A percentile compares a stretch with the other conserved stretches of the same genome.
Conservation (phyloP, 2,888 invertebrate genomes). For the Eledona agricola region DNA sequence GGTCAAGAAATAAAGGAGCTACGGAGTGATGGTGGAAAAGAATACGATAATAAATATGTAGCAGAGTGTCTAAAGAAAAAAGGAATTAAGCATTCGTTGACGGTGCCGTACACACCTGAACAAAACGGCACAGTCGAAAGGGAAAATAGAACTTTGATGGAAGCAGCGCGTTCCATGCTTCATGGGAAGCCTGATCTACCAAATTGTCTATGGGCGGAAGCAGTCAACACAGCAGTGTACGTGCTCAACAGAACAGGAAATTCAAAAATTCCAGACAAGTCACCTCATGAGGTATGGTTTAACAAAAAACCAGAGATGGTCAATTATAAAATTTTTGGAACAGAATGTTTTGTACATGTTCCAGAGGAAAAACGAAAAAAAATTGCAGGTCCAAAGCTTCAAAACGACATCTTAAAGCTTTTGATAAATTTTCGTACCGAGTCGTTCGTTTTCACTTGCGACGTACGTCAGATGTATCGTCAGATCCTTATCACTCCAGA, state of each 20-base stretch:
- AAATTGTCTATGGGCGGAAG: constrained; percentile 30
- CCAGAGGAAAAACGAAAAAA: constrained; percentile 41
- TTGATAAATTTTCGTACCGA: too few relatives aligned
- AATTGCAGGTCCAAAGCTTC: too few relatives aligned
- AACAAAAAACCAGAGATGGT: constrained; percentile 23
- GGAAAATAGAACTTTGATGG: constrained; percentile 32
- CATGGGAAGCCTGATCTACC: constrained; percentile 34
- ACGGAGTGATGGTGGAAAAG: constrained; percentile 40
- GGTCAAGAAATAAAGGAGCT: too few relatives aligned
- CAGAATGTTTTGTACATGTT: constrained; percentile 41
- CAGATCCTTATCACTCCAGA: too few relatives aligned
- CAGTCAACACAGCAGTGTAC: constrained; percentile 38
- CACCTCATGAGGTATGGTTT: constrained; percentile 33
- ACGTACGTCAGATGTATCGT: too few relatives aligned
- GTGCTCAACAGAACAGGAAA: constrained; percentile 37
- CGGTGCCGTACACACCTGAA: constrained; percentile 30
- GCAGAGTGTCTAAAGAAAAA: constrained; percentile 21
- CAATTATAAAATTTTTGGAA: constrained; percentile 40
- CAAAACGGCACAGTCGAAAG: constrained; percentile 33
- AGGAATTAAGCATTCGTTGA: constrained; percentile 38
- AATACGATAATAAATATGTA: constrained; percentile 38
- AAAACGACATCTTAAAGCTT: too few relatives aligned
- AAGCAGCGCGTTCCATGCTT: constrained; percentile 37
- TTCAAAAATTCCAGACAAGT: constrained; percentile 27
- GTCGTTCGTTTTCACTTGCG: too few relatives aligned